Base-by-base conservation (phyloP, 2,113 vertebrate genomes). In the Chaenocephalus aceratus region DNA sequence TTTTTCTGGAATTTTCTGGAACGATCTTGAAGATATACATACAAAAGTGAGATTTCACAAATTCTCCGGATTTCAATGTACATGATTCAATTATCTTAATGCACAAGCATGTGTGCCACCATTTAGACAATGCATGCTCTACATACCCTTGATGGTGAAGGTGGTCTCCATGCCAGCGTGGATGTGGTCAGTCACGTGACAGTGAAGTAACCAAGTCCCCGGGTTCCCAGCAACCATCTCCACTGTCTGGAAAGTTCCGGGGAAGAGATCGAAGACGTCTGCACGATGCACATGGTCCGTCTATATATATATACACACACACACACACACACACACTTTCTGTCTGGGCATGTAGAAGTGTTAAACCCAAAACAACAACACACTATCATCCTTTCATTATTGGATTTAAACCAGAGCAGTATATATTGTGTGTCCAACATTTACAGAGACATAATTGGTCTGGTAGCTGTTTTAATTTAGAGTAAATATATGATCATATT, bases 111-210 rank as follows among this genome's bases (percentile, higher is more conserved):
- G 21, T 14, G 44, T 62, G 18, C 48, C 11, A 45, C 36, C 6
- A n/a, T 14, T 62, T 16, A 15, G 7, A 57, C 7, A 10, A 14
- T n/a, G 3, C 52, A 9, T 11, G n/a, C 68, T 46, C 72, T 23
- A 81, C 79, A 36, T 44, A 91, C 91, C 78, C 70, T 83, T 82
- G 80, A 99, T 96, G 1, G 96, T 98, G 82, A 96, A 98, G 5
- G 95, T 97, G 0, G 97, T 97, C 86, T 99, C 97, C 98, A 99
- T 99, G 93, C 98, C 98, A 3, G 96, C 95, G 0, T 94, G 95
- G 72, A 99, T 97, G 85, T 99, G 97, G 76, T 97, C 96, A 0
- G 94, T 91, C 13, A 99, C 95, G 0, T 99, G 97, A 65, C 98
- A 99, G 73, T 99, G 97, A 8, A 99, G 86, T 16, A 99, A 90